These are phyloP conservation scores for Drosophila imparisetae DNA, from an alignment of 2,888 invertebrate genomes.

Conservation along the genomic window DNA sequence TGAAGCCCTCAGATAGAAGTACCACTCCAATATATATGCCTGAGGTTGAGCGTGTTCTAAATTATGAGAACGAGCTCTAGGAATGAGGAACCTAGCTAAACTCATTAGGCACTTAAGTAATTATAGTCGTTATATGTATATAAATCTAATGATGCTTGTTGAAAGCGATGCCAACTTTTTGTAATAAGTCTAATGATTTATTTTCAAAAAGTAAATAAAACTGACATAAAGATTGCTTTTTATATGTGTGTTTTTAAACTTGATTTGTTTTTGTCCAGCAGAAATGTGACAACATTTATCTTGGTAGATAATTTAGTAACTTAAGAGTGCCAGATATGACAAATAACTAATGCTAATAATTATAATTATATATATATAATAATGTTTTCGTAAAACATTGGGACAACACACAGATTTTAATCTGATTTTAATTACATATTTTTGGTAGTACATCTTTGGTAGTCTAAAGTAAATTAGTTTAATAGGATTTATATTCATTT, in stretches of 20 bases:
- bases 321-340: not conserved
- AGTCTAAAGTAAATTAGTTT: not conserved
- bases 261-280: not conserved
- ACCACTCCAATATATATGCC: not conserved
- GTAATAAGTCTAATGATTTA: not conserved
- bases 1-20: constrained; percentile 53
- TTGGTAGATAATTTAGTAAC: not conserved
- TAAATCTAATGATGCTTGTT: constrained; percentile 28
- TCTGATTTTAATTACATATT: not conserved
- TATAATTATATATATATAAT: not conserved
- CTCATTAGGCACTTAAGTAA: constrained; percentile 47
- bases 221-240: not conserved
- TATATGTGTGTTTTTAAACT: not conserved
- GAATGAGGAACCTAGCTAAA: constrained; percentile 14
- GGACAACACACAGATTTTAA: not conserved
- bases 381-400: not conserved
- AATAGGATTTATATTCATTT: too few species aligned
- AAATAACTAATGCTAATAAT: not conserved
- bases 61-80: constrained; percentile 40
- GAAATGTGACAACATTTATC: not conserved
- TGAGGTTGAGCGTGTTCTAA: constrained; percentile 21
- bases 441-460: not conserved
- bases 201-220: not conserved
- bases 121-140: constrained; percentile 29
- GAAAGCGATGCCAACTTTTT: not conserved